phyloP scores from a whole-genome alignment of 2,113 vertebrate genomes.

The Eulemur rufifrons region DNA sequence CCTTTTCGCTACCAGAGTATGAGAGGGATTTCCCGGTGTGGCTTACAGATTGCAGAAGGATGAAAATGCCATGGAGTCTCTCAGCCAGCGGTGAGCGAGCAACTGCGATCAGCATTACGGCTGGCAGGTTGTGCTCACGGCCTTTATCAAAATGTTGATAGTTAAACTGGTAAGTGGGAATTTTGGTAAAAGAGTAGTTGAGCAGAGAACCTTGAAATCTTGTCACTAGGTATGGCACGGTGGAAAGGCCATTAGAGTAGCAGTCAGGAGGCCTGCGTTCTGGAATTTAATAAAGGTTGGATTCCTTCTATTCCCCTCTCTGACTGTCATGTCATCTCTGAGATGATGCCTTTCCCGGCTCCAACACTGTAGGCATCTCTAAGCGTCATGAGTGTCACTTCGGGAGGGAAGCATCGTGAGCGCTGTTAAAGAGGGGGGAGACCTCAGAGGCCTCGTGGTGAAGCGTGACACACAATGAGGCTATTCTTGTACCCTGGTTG shows the following conservation, averaged over 20 bases:
- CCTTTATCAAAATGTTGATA: background rate
- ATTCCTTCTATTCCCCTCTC: background rate
- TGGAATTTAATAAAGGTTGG: background rate
- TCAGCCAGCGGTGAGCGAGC: background rate
- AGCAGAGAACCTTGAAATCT: background rate
- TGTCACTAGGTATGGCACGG: background rate
- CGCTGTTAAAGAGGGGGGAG: background rate
- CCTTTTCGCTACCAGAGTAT: background rate
- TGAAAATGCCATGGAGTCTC: background rate
- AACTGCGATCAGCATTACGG: background rate
- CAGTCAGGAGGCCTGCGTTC: background rate
- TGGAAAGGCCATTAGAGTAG: background rate
- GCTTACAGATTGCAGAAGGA: background rate
- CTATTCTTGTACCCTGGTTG: background rate
- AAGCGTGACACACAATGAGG: background rate
- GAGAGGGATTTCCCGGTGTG: background rate
- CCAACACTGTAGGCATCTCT: background rate
- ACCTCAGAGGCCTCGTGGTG: background rate
- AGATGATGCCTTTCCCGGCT: background rate
- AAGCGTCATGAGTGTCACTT: background rate
- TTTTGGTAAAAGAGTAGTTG: background rate
- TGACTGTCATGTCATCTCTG: background rate
- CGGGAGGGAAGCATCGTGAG: background rate
- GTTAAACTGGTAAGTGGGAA: background rate
- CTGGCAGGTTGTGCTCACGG: background rate